A percentile compares a stretch with the other conserved stretches of the same genome.
Evolutionary conservation across 2,888 invertebrate species (phyloP).

Genomic region (Poecilus cupreus): DNA sequence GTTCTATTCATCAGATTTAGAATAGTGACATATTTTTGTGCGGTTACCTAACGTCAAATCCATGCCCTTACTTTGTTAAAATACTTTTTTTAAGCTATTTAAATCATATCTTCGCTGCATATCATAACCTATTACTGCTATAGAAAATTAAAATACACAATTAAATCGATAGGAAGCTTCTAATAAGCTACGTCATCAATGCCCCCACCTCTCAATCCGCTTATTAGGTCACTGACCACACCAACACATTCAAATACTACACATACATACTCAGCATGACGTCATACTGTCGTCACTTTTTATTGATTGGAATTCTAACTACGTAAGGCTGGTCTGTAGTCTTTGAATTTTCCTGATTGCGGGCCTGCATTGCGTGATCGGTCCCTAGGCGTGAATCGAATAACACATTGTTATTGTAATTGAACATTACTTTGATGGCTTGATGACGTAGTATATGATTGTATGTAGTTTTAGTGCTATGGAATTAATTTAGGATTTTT

Average conservation of each 20-base stretch:
- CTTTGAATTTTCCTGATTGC: not conserved
- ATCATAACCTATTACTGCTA: not conserved
- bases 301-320: conserved; percentile 33
- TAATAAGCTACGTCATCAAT: not conserved
- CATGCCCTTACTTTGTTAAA: too few species aligned
- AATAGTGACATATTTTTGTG: too few species aligned
- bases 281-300: conserved; percentile 35
- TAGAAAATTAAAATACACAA: not conserved
- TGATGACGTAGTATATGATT: not conserved
- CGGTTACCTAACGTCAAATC: too few species aligned
- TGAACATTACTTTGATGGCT: not conserved
- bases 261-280: conserved; percentile 25
- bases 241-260: not conserved
- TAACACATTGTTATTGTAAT: not conserved
- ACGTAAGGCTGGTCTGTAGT: not conserved
- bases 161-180: not conserved
- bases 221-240: conserved; percentile 9
- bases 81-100: too few species aligned
- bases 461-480: not conserved
- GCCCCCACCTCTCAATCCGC: not conserved
- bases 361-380: not conserved
- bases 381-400: not conserved
- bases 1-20: too few species aligned
- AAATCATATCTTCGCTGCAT: not conserved
- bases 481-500: not conserved